A percentile compares a stretch with the other conserved stretches of the same genome.
Evolutionary conservation across 2,797 vertebrate species (phyloP).

Genomic region (Cephalopachus bancanus): DNA sequence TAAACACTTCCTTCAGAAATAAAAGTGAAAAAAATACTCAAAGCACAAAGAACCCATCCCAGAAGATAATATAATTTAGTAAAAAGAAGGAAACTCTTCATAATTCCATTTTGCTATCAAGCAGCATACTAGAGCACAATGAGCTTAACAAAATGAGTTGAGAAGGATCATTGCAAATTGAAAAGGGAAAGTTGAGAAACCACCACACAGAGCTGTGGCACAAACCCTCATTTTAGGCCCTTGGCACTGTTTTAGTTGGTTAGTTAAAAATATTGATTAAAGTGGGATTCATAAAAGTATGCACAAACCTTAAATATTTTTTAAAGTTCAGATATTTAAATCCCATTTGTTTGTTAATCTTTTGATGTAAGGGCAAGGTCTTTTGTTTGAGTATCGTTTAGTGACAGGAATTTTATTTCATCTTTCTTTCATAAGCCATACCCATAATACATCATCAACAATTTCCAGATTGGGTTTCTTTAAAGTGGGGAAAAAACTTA

Average conservation of each 20-base stretch:
- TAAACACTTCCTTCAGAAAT: conserved; percentile 32
- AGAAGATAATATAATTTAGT: background rate
- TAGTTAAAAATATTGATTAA: background rate
- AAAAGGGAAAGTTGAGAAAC: background rate
- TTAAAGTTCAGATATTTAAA: conserved; percentile 29
- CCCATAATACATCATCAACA: background rate
- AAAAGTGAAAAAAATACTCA: background rate
- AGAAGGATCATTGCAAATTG: background rate
- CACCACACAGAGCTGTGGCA: background rate
- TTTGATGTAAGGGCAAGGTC: background rate
- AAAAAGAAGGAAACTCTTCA: conserved; percentile 1
- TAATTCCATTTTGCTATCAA: conserved; percentile 38
- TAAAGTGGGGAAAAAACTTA: conserved; percentile 19
- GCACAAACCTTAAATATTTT: background rate
- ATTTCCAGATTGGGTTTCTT: conserved; percentile 25
- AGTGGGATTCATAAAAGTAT: background rate
- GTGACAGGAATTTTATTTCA: background rate
- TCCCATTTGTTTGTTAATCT: background rate
- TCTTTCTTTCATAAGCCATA: background rate
- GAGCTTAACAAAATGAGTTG: conserved; percentile 25
- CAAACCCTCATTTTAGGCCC: background rate
- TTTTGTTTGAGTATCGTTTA: background rate
- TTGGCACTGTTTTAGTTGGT: conserved; percentile 16
- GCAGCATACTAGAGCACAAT: background rate
- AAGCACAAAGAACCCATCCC: conserved; percentile 15